Evolutionary conservation across 2,797 vertebrate genomes (phyloP), one percentile per base, ranked within the genome.

Genomic region (Malurus splendens): DNA sequence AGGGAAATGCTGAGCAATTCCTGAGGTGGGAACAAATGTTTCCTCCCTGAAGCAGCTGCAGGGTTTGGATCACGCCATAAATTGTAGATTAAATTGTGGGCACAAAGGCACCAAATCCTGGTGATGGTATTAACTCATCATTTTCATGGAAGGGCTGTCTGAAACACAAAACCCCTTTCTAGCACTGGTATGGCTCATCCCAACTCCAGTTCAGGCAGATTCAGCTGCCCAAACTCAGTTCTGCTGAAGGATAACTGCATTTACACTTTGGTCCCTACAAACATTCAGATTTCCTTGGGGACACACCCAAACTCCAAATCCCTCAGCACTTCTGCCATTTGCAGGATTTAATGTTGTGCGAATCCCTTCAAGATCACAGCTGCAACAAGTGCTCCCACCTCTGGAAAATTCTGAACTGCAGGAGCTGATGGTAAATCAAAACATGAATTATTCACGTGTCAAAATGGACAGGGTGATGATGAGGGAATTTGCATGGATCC

Each of bases 391-490:
- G 14, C 20, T 76, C 15, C 52, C 20, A 23, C 30, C n/a, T 54
- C 27, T 55, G 32, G 27, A 54, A 61, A 4, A 24, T 22, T 30
- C 42, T 64, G 50, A 39, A 15, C 18, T 23, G n/a, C 18, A 48
- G 62, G 23, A 85, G 14, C 23, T 50, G 57, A 33, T 18, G 41
- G 18, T 15, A 32, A 70, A 66, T 8, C 38, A 72, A 50, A 3
- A 1, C 3, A 52, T 1, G 24, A n/a, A 32, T 27, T 62, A 2
- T n/a, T 18, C 6, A 17, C 20, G 2, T 10, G 6, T 9, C 12
- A n/a, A 57, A 65, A 13, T 0, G 1, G 12, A 1, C 14, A 70
- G 32, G 44, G 18, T 16, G 6, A 18, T 4, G 5, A 6, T 36
- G 36, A 74, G 19, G 51, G 66, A 38, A 56, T 30, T 36, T 41